Base-by-base conservation (phyloP, 2,888 invertebrate species). In the Orthosia gothica region DNA sequence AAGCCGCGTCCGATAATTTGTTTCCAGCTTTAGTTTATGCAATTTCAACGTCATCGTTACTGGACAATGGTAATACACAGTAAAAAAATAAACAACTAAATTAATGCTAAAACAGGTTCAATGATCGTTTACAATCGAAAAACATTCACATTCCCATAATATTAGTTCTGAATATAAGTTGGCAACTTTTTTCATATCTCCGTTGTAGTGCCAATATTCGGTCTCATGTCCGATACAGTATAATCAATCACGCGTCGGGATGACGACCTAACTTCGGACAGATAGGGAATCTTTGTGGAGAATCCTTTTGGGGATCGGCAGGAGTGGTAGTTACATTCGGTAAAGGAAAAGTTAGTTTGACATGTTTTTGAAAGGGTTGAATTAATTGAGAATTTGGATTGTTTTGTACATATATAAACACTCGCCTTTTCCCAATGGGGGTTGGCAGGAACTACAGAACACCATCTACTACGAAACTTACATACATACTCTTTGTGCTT, bases 121-220 rank as follows among this genome's bases (percentile, higher is more conserved):
- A 54, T 49, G 59, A 59, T 26, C 13, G 5, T 18, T 18, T 12
- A 23, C 15, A 13, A 65, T 23, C 11, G 65, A 62, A 18, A 55
- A 59, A n/a, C 55, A 32, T 40, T 81, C 40, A 47, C 9, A 55
- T n/a, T 26, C 47, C 82, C 26, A 57, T 69, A 65, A 47, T 57
- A 76, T 70, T 62, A 63, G 54, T 65, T 66, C 49, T n/a, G 50
- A 63, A 62, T 45, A 64, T 61, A 79, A 57, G 9, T 84, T 49
- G n/a, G 50, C 26, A 75, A 84, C 74, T 82, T 83, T 81, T 84
- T 78, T 84, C 72, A 84, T 84, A 84, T 75, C 62, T 18, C 16
- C 18, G 32, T 5, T 69, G 58, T 66, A 58, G 49, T 79, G 52
- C 62, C 65, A 73, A 77, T 76, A 81, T 72, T 76, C 70, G 9